phyloP scores from a whole-genome alignment of 2,113 vertebrate genomes.

The Anseranas semipalmata region DNA sequence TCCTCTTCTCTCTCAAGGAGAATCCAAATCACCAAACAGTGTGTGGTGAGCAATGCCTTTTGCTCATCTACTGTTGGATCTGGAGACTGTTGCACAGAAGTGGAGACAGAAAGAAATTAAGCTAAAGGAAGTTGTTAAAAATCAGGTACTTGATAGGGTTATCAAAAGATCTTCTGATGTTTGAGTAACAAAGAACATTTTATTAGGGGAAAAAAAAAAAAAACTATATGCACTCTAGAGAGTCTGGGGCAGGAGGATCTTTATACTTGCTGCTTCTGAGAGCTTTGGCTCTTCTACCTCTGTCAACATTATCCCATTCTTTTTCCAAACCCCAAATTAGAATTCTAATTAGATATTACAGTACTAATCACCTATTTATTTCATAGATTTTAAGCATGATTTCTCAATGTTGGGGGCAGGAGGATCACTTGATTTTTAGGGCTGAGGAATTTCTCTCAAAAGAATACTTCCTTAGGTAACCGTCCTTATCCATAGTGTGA shows the following conservation, averaged over 20 bases:
- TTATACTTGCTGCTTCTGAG: neutral
- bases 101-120: neutral
- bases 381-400: neutral
- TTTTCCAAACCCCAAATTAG: neutral
- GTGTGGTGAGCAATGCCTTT: neutral
- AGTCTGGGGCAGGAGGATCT: neutral
- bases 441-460: neutral
- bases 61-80: neutral
- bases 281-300: neutral
- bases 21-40: neutral
- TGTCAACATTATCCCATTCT: neutral
- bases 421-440: neutral
- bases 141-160: neutral
- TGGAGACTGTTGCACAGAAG: neutral
- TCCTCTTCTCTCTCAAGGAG: neutral
- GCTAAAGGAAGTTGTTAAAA: neutral
- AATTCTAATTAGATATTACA: neutral
- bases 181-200: neutral
- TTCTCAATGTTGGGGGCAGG: rapidly evolving
- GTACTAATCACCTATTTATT: neutral
- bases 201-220: neutral
- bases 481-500: neutral
- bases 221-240: neutral
- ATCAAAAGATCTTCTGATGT: rapidly evolving
- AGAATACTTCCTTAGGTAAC: neutral